Percentiles rank a stretch among this genome's conserved stretches.
Evolutionary conservation across 2,113 vertebrate species (phyloP).

Genomic region (Oncorhynchus nerka): DNA sequence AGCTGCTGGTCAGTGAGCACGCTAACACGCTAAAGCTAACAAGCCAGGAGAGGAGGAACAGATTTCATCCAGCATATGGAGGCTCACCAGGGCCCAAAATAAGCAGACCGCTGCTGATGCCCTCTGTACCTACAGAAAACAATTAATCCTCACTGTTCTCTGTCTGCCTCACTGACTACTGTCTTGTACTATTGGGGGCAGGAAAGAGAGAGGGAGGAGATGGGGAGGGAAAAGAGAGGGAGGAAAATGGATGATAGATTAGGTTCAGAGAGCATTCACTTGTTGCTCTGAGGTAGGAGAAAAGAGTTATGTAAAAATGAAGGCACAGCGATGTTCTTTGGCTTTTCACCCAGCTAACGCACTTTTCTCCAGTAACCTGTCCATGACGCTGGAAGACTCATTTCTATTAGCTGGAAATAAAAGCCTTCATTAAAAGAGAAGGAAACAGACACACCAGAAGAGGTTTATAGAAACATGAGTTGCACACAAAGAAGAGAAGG

Average conservation of each 20-base stretch:
- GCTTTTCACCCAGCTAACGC: slow-evolving; percentile 22
- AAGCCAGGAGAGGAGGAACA: slow-evolving; percentile 44
- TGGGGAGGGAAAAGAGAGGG: slow-evolving; percentile 26
- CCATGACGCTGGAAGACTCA: slow-evolving; percentile 9
- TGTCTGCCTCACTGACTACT: slow-evolving; percentile 21
- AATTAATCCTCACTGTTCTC: slow-evolving; percentile 62
- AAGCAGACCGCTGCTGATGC: slow-evolving; percentile 49
- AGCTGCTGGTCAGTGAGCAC: slow-evolving; percentile 24
- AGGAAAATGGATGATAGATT: background rate
- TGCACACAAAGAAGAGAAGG: background rate
- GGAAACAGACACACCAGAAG: slow-evolving; percentile 14
- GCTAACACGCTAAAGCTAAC: slow-evolving; percentile 34
- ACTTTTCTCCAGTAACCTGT: slow-evolving; percentile 35
- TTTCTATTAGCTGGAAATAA: slow-evolving; percentile 22
- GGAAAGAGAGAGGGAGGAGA: slow-evolving; percentile 14
- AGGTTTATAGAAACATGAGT: background rate
- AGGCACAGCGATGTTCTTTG: slow-evolving; percentile 23
- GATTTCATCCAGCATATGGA: slow-evolving; percentile 63
- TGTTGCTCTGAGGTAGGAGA: background rate
- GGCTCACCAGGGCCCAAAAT: slow-evolving; percentile 45
- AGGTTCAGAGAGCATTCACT: background rate
- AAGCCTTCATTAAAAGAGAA: slow-evolving; percentile 33
- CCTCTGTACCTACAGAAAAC: slow-evolving; percentile 66
- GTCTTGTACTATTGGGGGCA: slow-evolving; percentile 25
- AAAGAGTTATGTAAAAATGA: slow-evolving; percentile 10